Base-by-base conservation (phyloP, 2,113 vertebrate genomes). In the Myiozetetes cayanensis region DNA sequence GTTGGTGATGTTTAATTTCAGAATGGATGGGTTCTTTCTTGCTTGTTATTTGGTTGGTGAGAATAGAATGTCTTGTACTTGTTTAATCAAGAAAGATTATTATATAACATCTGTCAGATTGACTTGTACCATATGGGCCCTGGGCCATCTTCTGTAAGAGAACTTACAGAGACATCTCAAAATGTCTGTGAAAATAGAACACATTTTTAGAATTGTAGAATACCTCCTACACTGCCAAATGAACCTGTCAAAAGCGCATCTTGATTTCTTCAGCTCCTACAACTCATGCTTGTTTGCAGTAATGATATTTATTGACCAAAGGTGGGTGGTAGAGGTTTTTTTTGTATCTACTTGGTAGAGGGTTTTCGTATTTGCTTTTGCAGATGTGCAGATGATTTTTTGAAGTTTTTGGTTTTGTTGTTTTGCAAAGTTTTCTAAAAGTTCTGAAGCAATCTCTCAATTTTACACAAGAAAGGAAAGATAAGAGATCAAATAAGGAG, bases 191-290 rank as follows among this genome's bases (percentile, higher is more conserved):
- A 97, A 97, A 97, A 97, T 94, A 94, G 78, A 95, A 87, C 8
- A 8, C 94, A 97, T 97, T 94, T 97, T 97, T 97, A 97, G 96
- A 97, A 94, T 96, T 93, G 95, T 95, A 96, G 93, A 97, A 97
- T 97, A 93, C 95, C 94, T 97, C 96, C 96, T 90, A 97, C 96
- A 94, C 95, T 93, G 89, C 93, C 82, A 96, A 97, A 96, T 70
- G 92, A 97, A 96, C 93, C 97, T 97, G 96, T 97, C 97, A 97
- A 97, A 97, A 97, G 96, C 95, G n/a, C 96, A 97, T 96, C 96
- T 94, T 97, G 95, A 85, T 97, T 97, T 94, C 75, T 94, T 96
- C 94, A 95, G 90, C 81, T 93, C 55, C 88, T 95, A 85, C 89
- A 92, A 90, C 91, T 97, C 81, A 87, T 68, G 81, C 91, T 96